Evolutionary conservation across 2,113 vertebrate species (phyloP), one percentile per base, ranked within the genome.

Genomic region (Campylorhamphus procurvoides): DNA sequence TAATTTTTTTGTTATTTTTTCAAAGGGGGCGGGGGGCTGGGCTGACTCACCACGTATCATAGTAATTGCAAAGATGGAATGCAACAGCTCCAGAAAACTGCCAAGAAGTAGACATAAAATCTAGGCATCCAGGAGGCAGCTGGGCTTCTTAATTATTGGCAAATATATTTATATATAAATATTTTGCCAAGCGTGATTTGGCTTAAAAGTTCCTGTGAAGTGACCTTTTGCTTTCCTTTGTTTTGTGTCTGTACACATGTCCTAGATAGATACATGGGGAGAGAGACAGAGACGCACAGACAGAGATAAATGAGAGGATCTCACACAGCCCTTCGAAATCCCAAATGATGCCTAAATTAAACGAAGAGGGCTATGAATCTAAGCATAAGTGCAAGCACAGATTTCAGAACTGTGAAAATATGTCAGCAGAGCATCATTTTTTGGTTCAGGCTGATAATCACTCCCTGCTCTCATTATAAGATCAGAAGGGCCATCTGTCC

Each of bases 401-500:
- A 97, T 97, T 97, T 96, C 94, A 94, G 95, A 96, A 93, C 95
- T 94, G 96, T 96, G 96, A 97, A 97, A 97, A 96, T 95, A 96
- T 97, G 96, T 96, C 95, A 96, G 79, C 92, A 89, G 92, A 97
- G 93, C 97, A 97, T 96, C 92, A 81, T 95, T 97, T 97, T 95
- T 97, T 95, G 82, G 92, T 96, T 95, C 94, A 94, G 92, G 85
- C 95, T 89, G 89, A 95, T 92, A 97, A 94, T 96, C 97, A 90
- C 92, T 93, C 95, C 83, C 93, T 80, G 82, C 93, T 95, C 95
- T 96, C 96, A 96, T 96, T 95, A 95, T 95, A 95, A 97, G 89
- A 94, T 97, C 95, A 96, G 96, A 93, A 93, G 92, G 92, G 94
- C 96, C 96, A 96, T 93, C 96, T 94, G 97, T 96, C 94, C 95